A percentile compares a stretch with the other conserved stretches of the same genome.
These are phyloP conservation scores for Ancistrus triradiatus DNA, from an alignment of 2,113 vertebrate genomes.

Conservation along the genomic window DNA sequence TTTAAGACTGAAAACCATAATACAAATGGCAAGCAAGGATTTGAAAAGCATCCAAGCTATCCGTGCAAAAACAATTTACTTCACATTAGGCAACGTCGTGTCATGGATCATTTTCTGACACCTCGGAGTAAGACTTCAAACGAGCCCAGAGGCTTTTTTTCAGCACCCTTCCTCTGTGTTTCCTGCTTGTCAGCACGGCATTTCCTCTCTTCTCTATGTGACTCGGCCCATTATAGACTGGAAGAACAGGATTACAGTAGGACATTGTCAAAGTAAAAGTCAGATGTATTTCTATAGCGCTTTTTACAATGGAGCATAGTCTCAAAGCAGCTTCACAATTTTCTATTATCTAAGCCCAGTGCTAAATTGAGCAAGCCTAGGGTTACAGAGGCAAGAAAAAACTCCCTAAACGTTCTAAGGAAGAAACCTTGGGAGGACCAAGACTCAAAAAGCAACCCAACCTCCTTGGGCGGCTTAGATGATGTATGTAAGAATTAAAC, in stretches of 20 bases:
- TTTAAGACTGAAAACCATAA: neutral
- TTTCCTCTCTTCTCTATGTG: slow-evolving; percentile 29
- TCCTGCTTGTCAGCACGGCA: slow-evolving; percentile 28
- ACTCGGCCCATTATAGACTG: slow-evolving; percentile 41
- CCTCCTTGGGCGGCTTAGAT: too few relatives aligned
- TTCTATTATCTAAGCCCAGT: too few relatives aligned
- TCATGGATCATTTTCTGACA: slow-evolving; percentile 48
- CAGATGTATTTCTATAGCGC: too few relatives aligned
- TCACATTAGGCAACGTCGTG: slow-evolving; percentile 37
- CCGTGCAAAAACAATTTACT: slow-evolving; percentile 43
- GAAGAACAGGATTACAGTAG: slow-evolving; percentile 45
- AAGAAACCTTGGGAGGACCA: too few relatives aligned
- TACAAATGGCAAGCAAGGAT: slow-evolving; percentile 30
- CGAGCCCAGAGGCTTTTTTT: slow-evolving; percentile 32
- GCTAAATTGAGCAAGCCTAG: too few relatives aligned
- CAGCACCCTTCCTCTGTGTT: slow-evolving; percentile 10
- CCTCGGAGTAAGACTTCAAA: slow-evolving; percentile 36
- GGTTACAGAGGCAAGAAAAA: too few relatives aligned
- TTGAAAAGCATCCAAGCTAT: slow-evolving; percentile 33
- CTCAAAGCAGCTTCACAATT: too few relatives aligned
- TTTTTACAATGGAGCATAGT: too few relatives aligned
- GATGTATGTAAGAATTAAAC: too few relatives aligned
- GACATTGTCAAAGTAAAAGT: too few relatives aligned
- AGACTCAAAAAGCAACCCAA: too few relatives aligned
- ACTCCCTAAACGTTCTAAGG: too few relatives aligned